A percentile compares a stretch with the other conserved stretches of the same genome.
phyloP scores from a whole-genome alignment of 2,797 vertebrate species.

The Gastrophryne carolinensis region DNA sequence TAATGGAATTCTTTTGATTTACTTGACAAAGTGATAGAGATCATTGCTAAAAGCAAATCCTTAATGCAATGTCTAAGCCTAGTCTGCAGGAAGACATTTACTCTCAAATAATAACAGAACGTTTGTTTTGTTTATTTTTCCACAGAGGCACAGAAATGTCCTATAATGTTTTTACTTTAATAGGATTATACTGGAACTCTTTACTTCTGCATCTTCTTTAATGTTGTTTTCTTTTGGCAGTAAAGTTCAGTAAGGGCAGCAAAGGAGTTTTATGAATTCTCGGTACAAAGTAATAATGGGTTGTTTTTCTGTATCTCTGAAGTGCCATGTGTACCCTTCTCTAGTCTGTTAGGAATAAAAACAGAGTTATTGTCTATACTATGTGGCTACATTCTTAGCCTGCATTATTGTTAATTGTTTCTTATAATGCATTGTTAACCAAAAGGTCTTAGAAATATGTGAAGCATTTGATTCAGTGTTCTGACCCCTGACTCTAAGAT shows the following conservation, averaged over 20 bases:
- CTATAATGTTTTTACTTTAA: not conserved
- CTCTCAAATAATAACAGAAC: not conserved
- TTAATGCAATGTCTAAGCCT: slow-evolving; percentile 19
- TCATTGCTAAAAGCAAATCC: slow-evolving; percentile 16
- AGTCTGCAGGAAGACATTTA: slow-evolving; percentile 1
- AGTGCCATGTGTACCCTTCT: too few relatives aligned
- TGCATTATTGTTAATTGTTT: too few relatives aligned
- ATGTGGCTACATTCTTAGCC: too few relatives aligned
- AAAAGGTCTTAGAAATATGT: too few relatives aligned
- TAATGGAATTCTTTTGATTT: too few relatives aligned
- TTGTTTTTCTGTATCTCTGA: too few relatives aligned
- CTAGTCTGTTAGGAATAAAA: too few relatives aligned
- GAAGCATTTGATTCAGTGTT: too few relatives aligned
- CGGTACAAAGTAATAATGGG: too few relatives aligned
- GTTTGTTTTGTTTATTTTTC: slow-evolving; percentile 16
- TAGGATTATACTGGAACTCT: not conserved
- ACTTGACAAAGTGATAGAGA: not conserved
- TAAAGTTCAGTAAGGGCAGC: not conserved
- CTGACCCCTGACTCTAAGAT: too few relatives aligned
- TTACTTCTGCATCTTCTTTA: not conserved
- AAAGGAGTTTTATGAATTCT: not conserved
- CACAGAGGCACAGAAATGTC: not conserved
- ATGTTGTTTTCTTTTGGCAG: not conserved
- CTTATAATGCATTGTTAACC: too few relatives aligned
- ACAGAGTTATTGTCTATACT: too few relatives aligned